Evolutionary conservation across 2,888 invertebrate species (phyloP), one percentile per base, ranked within the genome.

Genomic region (Phytoseiulus persimilis): DNA sequence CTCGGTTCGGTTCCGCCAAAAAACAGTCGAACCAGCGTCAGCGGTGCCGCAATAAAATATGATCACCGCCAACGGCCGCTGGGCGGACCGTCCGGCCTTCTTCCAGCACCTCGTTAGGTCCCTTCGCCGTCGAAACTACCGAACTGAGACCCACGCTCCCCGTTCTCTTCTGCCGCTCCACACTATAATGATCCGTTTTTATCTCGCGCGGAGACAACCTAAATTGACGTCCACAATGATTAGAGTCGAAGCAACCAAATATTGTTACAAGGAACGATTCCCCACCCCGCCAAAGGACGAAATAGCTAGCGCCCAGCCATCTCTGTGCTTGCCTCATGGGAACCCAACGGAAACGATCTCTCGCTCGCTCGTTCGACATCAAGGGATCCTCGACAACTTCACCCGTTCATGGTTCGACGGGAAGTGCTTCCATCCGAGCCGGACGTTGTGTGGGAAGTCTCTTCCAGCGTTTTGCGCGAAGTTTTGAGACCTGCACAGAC

Each of bases 121-220:
- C 65, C 65, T 65, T 23, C 65, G 65, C 65, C 18, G 65, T 23
- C 65, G 65, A 65, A 65, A 65, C 65, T 65, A 65, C 65, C 65
- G 65, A 65, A 23, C 65, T 14, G 65, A 65, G 65, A 65, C 65
- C 65, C 65, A 23, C 65, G 65, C 65, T 65, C 65, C 65, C 65
- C 65, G 65, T 65, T 65, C 65, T 65, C 65, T 28, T 65, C 28
- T 28, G 65, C 65, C 65, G 14, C 65, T 65, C 65, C 65, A 2
- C 65, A 65, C 65, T 65, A 65, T 65, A 65, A 65, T 65, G 65
- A 65, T 65, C 65, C 65, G 65, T 65, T 65, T 65, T 65, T 65
- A 65, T 65, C 65, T 65, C 18, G 65, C 65, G 11, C 18, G 65
- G 65, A 65, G 65, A 65, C 65, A 65, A 28, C 65, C 65, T 65